Evolutionary conservation across 2,113 vertebrate species (phyloP), one percentile per base, ranked within the genome.

Genomic region (Poeciliopsis retropinna): DNA sequence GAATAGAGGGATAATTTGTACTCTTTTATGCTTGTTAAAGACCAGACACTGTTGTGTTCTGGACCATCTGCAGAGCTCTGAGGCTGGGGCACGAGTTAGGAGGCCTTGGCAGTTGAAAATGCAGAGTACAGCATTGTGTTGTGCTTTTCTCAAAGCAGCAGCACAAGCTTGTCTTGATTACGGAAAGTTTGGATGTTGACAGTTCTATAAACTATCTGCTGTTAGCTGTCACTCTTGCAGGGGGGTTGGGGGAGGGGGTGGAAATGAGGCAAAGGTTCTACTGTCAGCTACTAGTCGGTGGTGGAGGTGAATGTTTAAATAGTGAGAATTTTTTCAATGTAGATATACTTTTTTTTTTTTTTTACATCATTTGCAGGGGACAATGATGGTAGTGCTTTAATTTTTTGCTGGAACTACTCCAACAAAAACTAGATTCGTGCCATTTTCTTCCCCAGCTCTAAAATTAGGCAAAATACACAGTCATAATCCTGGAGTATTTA

Each of bases 401-500:
- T 10, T 57, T 57, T 57, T 57, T 57, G 25, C 25, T 57, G n/a
- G 9, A 57, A 3, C 7, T 25, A 10, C 51, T 57, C 8, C n/a
- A 22, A 11, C 34, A 37, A 37, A 37, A 37, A 37, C 10, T n/a
- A n/a, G 51, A 57, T 25, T 25, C n/a, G 22, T n/a, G 22, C 25
- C 51, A 47, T 19, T 47, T 57, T 25, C 25, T 57, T 25, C 51
- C 10, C 51, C 51, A 57, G 7, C 7, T 57, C 22, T 57, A 31
- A 57, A 57, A 25, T 25, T 57, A 57, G 22, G 22, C 61, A 31
- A 30, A 63, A 31, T 32, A 10, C 5, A 28, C 15, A 37, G 29
- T 47, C n/a, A 29, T 28, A 27, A 37, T 60, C 31, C 32, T 74
- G 25, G 9, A 17, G 17, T 73, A 81, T 32, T 70, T 37, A 78